These are phyloP conservation scores for Chroicocephalus ridibundus DNA, from an alignment of 2,113 vertebrate genomes.

Conservation along the genomic window DNA sequence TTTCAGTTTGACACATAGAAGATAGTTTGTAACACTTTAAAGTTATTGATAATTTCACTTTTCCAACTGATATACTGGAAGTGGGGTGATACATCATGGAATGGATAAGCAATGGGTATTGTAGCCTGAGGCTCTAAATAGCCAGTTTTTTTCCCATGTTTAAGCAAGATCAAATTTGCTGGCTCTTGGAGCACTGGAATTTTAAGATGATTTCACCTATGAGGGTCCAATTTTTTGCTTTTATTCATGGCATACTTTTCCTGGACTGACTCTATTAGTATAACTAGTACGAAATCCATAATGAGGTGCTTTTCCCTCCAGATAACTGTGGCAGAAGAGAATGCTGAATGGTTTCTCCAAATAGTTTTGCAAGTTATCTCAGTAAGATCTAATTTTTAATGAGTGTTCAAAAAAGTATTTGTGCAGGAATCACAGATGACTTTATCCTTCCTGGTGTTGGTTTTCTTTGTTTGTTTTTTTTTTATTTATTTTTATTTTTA, in stretches of 20 bases:
- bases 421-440: neutral
- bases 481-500: neutral
- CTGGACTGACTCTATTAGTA: neutral
- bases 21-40: neutral
- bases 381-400: neutral
- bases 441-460: neutral
- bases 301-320: neutral
- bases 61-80: neutral
- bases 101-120: neutral
- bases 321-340: neutral
- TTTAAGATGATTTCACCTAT: neutral
- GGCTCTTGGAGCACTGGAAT: neutral
- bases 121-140: neutral
- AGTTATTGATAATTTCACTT: neutral
- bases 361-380: neutral
- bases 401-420: neutral
- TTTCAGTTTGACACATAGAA: neutral
- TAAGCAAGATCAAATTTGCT: neutral
- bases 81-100: neutral
- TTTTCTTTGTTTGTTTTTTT: neutral
- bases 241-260: neutral
- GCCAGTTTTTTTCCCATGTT: neutral
- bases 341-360: neutral
- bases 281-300: neutral
- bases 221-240: neutral